Percentiles rank a stretch among this genome's conserved stretches.
Conservation (phyloP, 2,113 vertebrate genomes). For the Elephantulus edwardii region DNA sequence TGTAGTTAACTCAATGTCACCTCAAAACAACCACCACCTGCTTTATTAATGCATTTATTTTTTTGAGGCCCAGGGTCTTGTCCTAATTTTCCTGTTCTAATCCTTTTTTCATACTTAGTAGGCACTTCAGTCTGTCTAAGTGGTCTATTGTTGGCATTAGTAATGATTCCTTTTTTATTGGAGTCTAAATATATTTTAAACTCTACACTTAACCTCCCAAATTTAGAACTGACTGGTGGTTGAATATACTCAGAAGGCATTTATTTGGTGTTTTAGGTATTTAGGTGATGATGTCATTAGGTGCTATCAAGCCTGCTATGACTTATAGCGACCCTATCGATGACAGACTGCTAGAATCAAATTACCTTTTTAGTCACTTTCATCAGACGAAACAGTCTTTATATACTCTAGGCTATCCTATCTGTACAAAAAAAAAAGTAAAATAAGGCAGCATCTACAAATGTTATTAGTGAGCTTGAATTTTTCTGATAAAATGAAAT, state of each 20-base stretch:
- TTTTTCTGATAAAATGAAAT: slow-evolving; percentile 23
- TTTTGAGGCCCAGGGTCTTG: neutral
- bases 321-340: too few relatives aligned
- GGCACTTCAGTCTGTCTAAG: neutral
- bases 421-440: slow-evolving; percentile 25
- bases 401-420: slow-evolving; percentile 25
- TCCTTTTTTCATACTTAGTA: neutral
- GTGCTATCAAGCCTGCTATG: too few relatives aligned
- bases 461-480: slow-evolving; percentile 19
- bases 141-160: neutral
- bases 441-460: slow-evolving; percentile 25
- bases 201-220: slow-evolving; percentile 8
- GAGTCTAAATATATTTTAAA: slow-evolving; percentile 27
- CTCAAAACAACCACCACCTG: too few relatives aligned
- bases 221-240: neutral
- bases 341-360: slow-evolving; percentile 9
- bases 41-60: neutral
- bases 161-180: neutral
- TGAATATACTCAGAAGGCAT: neutral
- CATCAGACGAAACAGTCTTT: slow-evolving; percentile 44
- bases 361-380: slow-evolving; percentile 2
- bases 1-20: too few relatives aligned
- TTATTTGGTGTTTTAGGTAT: slow-evolving; percentile 46
- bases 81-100: neutral
- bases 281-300: too few relatives aligned